A percentile compares a stretch with the other conserved stretches of the same genome.
Conservation (phyloP, 2,888 invertebrate species). For the Ellobium chinense region DNA sequence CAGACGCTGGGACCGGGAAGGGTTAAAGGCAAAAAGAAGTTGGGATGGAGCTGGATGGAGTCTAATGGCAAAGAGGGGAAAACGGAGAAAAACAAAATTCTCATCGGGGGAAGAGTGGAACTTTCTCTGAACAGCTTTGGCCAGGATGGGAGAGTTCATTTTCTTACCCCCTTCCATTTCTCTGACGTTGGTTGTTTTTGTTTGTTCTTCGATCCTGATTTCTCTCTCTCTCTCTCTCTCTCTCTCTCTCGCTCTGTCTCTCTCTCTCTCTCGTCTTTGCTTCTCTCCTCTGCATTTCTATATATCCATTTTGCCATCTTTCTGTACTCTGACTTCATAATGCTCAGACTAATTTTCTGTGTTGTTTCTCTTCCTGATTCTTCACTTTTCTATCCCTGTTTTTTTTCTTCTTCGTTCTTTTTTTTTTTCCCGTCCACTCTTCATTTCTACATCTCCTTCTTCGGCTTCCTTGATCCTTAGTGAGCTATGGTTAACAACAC, state of each 20-base stretch:
- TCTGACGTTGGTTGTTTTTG: not conserved
- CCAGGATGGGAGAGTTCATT: not conserved
- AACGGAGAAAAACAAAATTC: not conserved
- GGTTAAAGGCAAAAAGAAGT: no score
- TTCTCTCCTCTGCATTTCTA: slow-evolving; percentile 2
- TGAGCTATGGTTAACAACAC: no score
- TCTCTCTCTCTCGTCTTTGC: not conserved
- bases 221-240: slow-evolving; percentile 5
- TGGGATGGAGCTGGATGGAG: not conserved
- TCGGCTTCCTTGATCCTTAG: no score
- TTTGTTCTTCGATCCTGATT: not conserved
- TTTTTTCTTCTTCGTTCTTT: not conserved
- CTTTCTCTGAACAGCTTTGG: not conserved
- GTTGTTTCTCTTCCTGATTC: not conserved
- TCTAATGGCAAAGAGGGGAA: not conserved
- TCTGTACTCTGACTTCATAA: not conserved
- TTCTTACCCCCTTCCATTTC: not conserved
- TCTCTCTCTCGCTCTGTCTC: slow-evolving; percentile 8
- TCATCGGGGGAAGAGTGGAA: not conserved
- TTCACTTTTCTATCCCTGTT: not conserved
- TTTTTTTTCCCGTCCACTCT: not conserved
- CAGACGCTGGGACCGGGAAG: not conserved
- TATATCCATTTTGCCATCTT: not conserved
- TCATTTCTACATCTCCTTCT: not conserved
- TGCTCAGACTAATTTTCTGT: no score